phyloP scores from a whole-genome alignment of 1,140 invertebrate genomes.

The Philopotamus ludificatus region DNA sequence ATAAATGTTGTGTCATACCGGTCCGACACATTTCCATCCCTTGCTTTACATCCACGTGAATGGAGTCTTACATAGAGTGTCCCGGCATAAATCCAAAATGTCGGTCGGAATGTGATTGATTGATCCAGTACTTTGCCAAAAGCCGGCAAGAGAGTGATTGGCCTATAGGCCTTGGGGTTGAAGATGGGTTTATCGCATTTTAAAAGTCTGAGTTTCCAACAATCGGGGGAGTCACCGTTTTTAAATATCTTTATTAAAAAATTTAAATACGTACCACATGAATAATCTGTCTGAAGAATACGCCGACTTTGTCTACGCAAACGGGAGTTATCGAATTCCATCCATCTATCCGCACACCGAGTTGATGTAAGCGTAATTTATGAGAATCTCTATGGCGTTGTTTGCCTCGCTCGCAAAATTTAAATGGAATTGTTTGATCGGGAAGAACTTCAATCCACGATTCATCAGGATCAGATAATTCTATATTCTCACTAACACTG shows the following conservation, averaged over 20 bases:
- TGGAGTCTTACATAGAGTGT: too few species aligned
- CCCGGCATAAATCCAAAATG: too few species aligned
- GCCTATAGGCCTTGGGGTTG: too few species aligned
- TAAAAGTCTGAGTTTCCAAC: neutral
- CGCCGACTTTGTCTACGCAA: constrained; percentile 91
- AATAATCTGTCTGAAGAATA: constrained; percentile 83
- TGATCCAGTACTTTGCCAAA: too few species aligned
- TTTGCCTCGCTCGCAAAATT: constrained; percentile 74
- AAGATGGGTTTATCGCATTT: too few species aligned
- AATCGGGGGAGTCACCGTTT: neutral
- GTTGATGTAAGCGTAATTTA: constrained; percentile 74
- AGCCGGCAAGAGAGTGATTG: too few species aligned
- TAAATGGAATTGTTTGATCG: constrained; percentile 74
- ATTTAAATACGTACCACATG: constrained; percentile 46
- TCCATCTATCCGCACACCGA: constrained; percentile 84
- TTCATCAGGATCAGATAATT: constrained; percentile 45
- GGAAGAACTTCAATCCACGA: constrained; percentile 69
- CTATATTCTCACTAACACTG: constrained; percentile 39
- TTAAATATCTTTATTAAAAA: constrained; percentile 2
- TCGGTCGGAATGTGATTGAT: too few species aligned
- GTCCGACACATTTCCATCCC: too few species aligned
- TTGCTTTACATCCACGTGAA: too few species aligned
- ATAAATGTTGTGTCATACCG: too few species aligned
- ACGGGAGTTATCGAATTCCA: constrained; percentile 87
- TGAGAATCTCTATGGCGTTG: constrained; percentile 80